Conservation (phyloP, 2,113 vertebrate genomes). For the Petromus typicus region DNA sequence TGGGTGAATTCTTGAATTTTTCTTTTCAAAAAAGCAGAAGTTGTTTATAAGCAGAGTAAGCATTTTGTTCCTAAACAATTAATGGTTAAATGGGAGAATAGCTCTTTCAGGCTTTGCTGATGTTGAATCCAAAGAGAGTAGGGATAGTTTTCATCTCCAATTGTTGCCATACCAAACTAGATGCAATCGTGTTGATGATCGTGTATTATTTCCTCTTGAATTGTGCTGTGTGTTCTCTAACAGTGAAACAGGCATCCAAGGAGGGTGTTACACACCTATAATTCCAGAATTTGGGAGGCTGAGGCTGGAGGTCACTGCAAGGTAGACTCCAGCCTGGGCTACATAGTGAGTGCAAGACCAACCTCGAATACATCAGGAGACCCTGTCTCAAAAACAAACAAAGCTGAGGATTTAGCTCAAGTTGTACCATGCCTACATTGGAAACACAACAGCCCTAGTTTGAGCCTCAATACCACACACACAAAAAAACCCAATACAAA, state of each 20-base stretch:
- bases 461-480: too few species aligned
- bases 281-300: not conserved
- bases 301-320: not conserved
- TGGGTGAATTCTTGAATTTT: slow-evolving; percentile 49
- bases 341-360: not conserved
- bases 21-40: not conserved
- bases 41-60: not conserved
- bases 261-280: not conserved
- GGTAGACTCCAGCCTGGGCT: not conserved
- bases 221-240: not conserved
- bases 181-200: not conserved
- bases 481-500: too few species aligned
- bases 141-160: too few species aligned
- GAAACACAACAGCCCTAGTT: too few species aligned
- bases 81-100: not conserved
- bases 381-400: not conserved
- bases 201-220: not conserved
- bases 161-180: not conserved
- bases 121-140: not conserved
- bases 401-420: too few species aligned
- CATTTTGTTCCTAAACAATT: slow-evolving; percentile 16
- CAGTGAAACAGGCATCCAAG: not conserved
- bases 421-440: too few species aligned
- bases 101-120: not conserved
- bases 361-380: not conserved